Conservation (phyloP, 2,797 vertebrate species). For the Lepus townsendii region DNA sequence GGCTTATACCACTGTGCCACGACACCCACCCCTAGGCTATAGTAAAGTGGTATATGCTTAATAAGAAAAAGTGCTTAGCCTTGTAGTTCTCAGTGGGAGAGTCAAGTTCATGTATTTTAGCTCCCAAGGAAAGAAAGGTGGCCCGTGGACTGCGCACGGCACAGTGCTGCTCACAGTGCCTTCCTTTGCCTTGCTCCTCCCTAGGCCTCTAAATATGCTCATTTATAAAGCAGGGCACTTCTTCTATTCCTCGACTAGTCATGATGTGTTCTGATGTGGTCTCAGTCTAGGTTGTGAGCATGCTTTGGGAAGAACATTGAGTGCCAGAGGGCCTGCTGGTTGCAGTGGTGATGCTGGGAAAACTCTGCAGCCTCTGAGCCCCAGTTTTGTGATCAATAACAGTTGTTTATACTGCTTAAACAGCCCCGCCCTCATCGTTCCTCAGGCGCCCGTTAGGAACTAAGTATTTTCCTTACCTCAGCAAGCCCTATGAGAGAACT, state of each 20-base stretch:
- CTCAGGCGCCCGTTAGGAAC: not conserved
- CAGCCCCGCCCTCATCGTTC: not conserved
- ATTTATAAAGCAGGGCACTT: slow-evolving; percentile 2
- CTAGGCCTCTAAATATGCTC: not conserved
- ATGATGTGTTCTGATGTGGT: not conserved
- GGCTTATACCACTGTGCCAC: too few relatives aligned
- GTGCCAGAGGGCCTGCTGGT: not conserved
- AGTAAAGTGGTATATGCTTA: slow-evolving; percentile 33
- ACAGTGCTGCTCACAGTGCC: not conserved
- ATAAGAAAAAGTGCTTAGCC: not conserved
- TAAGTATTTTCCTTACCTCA: not conserved
- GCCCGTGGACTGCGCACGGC: not conserved
- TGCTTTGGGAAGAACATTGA: not conserved
- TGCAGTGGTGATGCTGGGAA: not conserved
- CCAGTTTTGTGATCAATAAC: not conserved
- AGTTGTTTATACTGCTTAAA: not conserved
- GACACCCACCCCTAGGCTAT: not conserved
- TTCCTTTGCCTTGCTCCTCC: not conserved
- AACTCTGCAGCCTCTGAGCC: not conserved
- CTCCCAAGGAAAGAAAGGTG: not conserved
- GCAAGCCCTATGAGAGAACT: not conserved
- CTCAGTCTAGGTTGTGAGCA: not conserved
- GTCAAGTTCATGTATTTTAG: not conserved
- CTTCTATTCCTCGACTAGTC: not conserved
- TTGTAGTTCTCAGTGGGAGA: not conserved